A percentile compares a stretch with the other conserved stretches of the same genome.
Conservation (phyloP, 2,113 vertebrate species). For the Budorcas taxicolor region DNA sequence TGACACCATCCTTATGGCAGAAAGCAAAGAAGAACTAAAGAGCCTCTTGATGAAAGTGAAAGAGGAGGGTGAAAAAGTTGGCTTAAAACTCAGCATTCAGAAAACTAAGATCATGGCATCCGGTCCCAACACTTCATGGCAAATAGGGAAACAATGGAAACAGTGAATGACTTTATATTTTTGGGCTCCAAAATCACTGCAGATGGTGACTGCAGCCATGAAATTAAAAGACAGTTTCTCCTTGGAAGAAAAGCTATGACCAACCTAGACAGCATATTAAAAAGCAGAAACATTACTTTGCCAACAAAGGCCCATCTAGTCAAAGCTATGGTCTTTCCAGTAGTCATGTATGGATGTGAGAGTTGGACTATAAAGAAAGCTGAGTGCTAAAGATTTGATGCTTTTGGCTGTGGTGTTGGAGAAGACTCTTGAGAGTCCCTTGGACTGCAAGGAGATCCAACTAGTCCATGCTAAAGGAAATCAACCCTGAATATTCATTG, state of each 20-base stretch:
- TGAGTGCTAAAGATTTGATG: background rate
- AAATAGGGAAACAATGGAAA: background rate
- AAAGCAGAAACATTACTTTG: background rate
- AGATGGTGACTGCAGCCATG: background rate
- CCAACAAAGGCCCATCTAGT: background rate
- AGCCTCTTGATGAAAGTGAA: background rate
- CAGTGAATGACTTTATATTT: background rate
- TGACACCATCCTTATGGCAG: background rate
- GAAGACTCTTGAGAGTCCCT: background rate
- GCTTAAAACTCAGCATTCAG: background rate
- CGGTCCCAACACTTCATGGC: fast-evolving
- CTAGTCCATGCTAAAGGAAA: background rate
- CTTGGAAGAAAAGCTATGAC: background rate
- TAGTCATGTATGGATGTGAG: background rate
- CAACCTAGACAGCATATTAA: background rate
- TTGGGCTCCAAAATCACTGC: background rate
- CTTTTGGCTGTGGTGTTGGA: background rate
- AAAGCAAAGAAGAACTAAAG: background rate
- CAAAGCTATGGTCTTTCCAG: background rate
- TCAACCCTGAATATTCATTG: background rate
- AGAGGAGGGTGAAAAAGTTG: background rate
- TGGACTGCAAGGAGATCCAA: background rate
- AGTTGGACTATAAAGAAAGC: background rate
- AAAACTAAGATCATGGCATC: background rate
- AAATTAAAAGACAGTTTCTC: background rate